These are phyloP conservation scores for Aspidiotus rigidus DNA, from an alignment of 2,888 invertebrate genomes.

Conservation along the genomic window DNA sequence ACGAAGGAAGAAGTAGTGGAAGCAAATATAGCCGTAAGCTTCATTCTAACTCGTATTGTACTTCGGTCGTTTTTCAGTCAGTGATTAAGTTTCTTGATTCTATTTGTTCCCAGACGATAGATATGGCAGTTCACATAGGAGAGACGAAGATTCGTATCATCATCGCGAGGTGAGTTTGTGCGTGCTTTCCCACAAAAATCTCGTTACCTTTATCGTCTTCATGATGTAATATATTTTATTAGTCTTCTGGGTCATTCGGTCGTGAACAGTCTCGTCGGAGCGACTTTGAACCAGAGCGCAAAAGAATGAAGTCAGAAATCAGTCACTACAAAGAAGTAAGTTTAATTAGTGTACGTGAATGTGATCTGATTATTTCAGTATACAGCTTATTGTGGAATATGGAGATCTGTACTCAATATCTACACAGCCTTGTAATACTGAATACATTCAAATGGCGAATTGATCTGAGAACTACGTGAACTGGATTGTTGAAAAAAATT, in stretches of 20 bases:
- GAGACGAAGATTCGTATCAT: constrained; percentile 12
- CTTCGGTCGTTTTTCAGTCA: background rate
- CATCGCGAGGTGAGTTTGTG: constrained; percentile 12
- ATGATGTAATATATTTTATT: too few relatives aligned
- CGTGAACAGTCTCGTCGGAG: constrained; percentile 16
- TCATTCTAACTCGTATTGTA: background rate
- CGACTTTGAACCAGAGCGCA: constrained; percentile 21
- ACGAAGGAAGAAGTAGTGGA: constrained; percentile 10
- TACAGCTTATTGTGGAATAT: too few relatives aligned
- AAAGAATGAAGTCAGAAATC: constrained; percentile 18
- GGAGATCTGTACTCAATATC: too few relatives aligned
- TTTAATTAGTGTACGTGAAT: too few relatives aligned
- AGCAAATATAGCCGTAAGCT: constrained; percentile 19
- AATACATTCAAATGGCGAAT: too few relatives aligned
- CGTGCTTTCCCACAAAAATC: too few relatives aligned
- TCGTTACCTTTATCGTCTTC: too few relatives aligned
- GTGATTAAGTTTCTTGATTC: background rate
- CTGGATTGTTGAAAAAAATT: too few relatives aligned
- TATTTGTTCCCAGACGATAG: constrained; percentile 8
- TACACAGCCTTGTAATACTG: too few relatives aligned
- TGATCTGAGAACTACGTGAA: too few relatives aligned
- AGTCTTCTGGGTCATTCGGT: constrained; percentile 24
- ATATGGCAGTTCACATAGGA: constrained; percentile 4
- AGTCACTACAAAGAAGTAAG: constrained; percentile 26
- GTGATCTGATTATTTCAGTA: too few relatives aligned